A percentile compares a stretch with the other conserved stretches of the same genome.
Conservation (phyloP, 2,797 vertebrate genomes). For the Gymnothorax reevesii region DNA sequence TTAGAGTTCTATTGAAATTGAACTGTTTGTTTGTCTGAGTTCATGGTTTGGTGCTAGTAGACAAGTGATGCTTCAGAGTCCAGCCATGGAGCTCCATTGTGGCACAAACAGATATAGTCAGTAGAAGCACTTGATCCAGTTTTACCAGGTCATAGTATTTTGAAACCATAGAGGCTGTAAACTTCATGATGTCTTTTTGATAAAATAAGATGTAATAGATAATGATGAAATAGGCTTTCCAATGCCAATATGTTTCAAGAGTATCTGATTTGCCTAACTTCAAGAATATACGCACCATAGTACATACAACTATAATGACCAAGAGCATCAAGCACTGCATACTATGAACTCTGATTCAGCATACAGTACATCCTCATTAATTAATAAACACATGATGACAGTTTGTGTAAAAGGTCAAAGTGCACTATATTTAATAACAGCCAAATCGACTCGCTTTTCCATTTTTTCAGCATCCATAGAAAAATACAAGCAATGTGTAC, state of each 20-base stretch:
- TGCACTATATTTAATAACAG: not conserved
- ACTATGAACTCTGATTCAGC: not conserved
- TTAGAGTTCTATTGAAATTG: too few relatives aligned
- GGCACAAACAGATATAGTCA: constrained; percentile 4
- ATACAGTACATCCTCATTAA: not conserved
- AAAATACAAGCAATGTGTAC: constrained; percentile 43
- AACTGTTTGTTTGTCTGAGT: too few relatives aligned
- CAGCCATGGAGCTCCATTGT: too few relatives aligned
- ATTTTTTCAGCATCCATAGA: not conserved
- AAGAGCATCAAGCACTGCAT: not conserved
- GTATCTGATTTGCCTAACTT: not conserved
- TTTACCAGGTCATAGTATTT: constrained; percentile 26
- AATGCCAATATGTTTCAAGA: not conserved
- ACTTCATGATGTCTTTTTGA: constrained; percentile 2
- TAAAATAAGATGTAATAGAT: not conserved
- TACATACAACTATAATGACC: not conserved
- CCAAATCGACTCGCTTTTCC: not conserved
- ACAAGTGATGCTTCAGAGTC: too few relatives aligned
- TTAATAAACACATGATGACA: not conserved
- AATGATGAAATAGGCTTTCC: constrained; percentile 9
- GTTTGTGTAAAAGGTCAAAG: not conserved
- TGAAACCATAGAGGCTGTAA: constrained; percentile 6
- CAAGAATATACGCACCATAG: not conserved
- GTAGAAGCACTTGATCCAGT: constrained; percentile 33
- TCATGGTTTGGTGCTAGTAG: too few relatives aligned